Percentiles rank a stretch among this genome's conserved stretches.
phyloP scores from a whole-genome alignment of 1,140 invertebrate genomes.

The Delia radicum region DNA sequence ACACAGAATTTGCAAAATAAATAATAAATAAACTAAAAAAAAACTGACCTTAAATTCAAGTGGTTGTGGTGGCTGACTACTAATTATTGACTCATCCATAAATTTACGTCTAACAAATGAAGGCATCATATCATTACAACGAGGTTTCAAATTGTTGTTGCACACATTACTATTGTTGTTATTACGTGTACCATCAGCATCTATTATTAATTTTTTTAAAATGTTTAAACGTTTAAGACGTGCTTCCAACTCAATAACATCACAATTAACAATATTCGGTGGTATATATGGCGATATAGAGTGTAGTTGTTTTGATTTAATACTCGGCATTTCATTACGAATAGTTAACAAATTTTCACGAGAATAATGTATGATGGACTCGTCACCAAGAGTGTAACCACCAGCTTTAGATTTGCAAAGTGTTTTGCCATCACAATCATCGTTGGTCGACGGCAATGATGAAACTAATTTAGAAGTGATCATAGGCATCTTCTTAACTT shows the following conservation, averaged over 20 bases:
- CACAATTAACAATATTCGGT: conserved; percentile 50
- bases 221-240: conserved; percentile 48
- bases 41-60: conserved; percentile 45
- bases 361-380: conserved; percentile 32
- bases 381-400: not conserved
- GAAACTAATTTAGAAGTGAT: conserved; percentile 10
- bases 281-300: conserved; percentile 34
- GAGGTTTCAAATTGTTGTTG: not conserved
- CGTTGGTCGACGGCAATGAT: not conserved
- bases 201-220: conserved; percentile 32
- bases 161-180: not conserved
- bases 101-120: conserved; percentile 27
- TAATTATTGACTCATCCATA: conserved; percentile 49
- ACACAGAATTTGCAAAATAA: not conserved
- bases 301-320: conserved; percentile 27
- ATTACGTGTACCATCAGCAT: not conserved
- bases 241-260: conserved; percentile 49
- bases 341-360: conserved; percentile 41
- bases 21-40: not conserved
- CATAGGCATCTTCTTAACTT: not conserved
- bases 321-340: conserved; percentile 40
- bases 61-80: conserved; percentile 46
- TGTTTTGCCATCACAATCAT: not conserved
- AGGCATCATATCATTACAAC: conserved; percentile 29
- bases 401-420: conserved; percentile 23